These are phyloP conservation scores for Brachylomia viminalis DNA, from an alignment of 2,888 invertebrate genomes.

Conservation along the genomic window DNA sequence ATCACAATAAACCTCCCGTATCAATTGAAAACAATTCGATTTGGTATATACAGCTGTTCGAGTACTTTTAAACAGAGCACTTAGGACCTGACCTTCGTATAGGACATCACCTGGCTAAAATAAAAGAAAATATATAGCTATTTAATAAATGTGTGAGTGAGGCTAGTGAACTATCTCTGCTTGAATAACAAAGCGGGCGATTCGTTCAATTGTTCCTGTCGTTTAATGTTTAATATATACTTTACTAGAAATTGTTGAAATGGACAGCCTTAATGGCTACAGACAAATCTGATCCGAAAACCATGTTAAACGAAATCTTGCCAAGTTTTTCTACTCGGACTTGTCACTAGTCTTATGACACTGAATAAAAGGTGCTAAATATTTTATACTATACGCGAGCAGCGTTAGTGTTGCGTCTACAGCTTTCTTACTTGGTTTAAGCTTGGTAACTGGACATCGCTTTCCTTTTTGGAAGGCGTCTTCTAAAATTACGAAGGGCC, in stretches of 20 bases:
- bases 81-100: constrained; percentile 10
- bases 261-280: background rate
- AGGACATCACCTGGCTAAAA: constrained; percentile 4
- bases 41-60: constrained; percentile 25
- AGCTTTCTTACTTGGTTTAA: background rate
- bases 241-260: constrained; percentile 56
- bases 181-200: constrained; percentile 57
- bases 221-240: constrained; percentile 44
- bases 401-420: background rate
- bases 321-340: background rate
- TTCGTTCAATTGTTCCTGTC: constrained; percentile 66
- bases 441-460: background rate
- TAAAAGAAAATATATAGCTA: background rate
- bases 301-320: background rate
- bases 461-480: background rate
- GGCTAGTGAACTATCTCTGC: constrained; percentile 53
- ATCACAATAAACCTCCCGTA: constrained; percentile 1
- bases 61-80: background rate
- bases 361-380: background rate
- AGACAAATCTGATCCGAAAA: background rate
- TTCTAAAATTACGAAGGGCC: too few relatives aligned
- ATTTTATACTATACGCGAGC: background rate
- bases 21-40: constrained; percentile 20
- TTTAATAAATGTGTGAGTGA: constrained; percentile 60
- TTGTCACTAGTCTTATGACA: background rate